Percentiles rank a stretch among this genome's conserved stretches.
Evolutionary conservation across 2,888 invertebrate species (phyloP).

Genomic region (Epistrophe eligans): DNA sequence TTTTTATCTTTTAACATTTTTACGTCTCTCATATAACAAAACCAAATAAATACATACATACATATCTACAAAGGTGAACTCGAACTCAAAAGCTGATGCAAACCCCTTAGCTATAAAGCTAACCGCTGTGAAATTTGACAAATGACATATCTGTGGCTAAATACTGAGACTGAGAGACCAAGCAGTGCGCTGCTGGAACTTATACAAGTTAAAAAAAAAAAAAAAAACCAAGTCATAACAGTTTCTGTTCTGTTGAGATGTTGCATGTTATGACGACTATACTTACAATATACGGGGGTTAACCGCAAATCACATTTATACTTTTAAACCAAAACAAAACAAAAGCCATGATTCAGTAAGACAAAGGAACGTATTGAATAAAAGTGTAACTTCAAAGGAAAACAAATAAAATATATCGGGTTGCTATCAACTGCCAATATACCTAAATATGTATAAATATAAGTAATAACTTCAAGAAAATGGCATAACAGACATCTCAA

Average conservation of each 20-base stretch:
- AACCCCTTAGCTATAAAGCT: neutral
- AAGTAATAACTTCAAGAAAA: neutral
- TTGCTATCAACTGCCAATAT: slow-evolving; percentile 22
- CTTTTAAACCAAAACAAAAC: slow-evolving; percentile 3
- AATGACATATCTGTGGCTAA: slow-evolving; percentile 53
- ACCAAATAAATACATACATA: neutral
- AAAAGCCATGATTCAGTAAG: neutral
- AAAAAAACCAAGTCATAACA: slow-evolving; percentile 22
- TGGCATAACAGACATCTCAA: slow-evolving; percentile 32
- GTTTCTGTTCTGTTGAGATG: slow-evolving; percentile 59
- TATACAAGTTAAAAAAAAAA: neutral
- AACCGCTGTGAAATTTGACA: slow-evolving; percentile 50
- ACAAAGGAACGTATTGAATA: slow-evolving; percentile 39
- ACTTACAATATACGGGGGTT: slow-evolving; percentile 36
- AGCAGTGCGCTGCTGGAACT: slow-evolving; percentile 1
- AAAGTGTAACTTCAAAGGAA: slow-evolving; percentile 51
- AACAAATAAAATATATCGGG: slow-evolving; percentile 21
- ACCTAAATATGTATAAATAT: neutral
- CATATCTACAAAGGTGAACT: slow-evolving; percentile 29
- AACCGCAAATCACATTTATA: slow-evolving; percentile 65
- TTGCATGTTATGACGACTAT: slow-evolving; percentile 39
- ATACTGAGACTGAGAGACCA: slow-evolving; percentile 9
- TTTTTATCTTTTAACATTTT: too few species aligned
- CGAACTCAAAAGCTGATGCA: slow-evolving; percentile 25
- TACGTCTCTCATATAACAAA: slow-evolving; percentile 23